phyloP scores from a whole-genome alignment of 2,888 invertebrate genomes.

The Dolomedes plantarius region DNA sequence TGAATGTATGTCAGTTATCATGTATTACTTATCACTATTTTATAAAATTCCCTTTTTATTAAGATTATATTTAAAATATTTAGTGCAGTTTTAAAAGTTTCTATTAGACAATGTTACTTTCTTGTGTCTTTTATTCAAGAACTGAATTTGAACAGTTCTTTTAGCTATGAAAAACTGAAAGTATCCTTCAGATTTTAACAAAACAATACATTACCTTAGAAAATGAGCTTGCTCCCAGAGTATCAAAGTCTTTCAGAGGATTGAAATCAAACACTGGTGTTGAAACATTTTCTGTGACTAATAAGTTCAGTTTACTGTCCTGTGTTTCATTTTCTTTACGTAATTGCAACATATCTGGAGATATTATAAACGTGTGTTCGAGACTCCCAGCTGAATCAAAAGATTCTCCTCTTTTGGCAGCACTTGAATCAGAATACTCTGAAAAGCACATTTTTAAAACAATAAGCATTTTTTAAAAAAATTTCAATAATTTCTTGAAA shows the following conservation, averaged over 20 bases:
- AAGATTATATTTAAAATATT: too few species aligned
- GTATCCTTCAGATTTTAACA: background rate
- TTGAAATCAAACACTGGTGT: conserved; percentile 26
- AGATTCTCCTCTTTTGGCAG: conserved; percentile 6
- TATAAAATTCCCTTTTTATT: too few species aligned
- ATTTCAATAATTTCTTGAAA: too few species aligned
- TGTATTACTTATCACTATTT: too few species aligned
- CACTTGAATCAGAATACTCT: background rate
- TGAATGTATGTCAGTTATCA: too few species aligned
- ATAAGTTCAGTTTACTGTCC: conserved; percentile 7
- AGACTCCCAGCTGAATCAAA: conserved; percentile 29
- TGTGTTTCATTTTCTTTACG: background rate
- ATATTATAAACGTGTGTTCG: background rate
- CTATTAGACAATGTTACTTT: too few species aligned
- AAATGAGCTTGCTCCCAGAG: conserved; percentile 45
- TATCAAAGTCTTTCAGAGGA: conserved; percentile 36
- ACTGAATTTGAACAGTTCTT: too few species aligned
- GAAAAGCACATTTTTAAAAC: too few species aligned
- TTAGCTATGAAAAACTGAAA: too few species aligned
- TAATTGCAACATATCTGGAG: background rate
- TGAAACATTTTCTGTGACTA: conserved; percentile 11
- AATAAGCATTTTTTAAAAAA: too few species aligned
- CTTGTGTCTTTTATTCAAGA: too few species aligned
- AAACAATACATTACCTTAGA: conserved; percentile 29
- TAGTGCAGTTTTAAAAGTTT: too few species aligned